Conservation (phyloP, 2,888 invertebrate genomes). For the Buathra laborator region DNA sequence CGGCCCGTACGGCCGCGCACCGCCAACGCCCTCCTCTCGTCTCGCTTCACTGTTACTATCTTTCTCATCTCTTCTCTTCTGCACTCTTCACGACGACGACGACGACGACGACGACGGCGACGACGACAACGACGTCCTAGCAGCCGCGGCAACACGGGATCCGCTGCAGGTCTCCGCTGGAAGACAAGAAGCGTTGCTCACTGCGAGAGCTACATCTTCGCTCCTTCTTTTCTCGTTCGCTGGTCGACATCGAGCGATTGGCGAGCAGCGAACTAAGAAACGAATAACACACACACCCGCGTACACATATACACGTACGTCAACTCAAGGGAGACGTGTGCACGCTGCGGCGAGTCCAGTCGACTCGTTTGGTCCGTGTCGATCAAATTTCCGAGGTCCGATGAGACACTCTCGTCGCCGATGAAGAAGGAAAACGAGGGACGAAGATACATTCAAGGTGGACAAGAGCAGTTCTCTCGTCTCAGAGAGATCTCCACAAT, state of each 20-base stretch:
- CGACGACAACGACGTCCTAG: constrained; percentile 4
- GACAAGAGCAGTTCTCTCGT: constrained; percentile 73
- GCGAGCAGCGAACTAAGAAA: constrained; percentile 42
- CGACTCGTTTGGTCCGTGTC: constrained; percentile 84
- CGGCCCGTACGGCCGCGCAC: constrained; percentile 76
- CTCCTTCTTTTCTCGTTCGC: constrained; percentile 31
- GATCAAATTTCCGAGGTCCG: constrained; percentile 83
- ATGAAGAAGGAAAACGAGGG: constrained; percentile 42
- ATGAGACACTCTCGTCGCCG: constrained; percentile 5
- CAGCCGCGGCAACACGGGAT: background rate
- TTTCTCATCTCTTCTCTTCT: constrained; percentile 46
- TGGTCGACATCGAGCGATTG: constrained; percentile 28
- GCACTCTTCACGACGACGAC: constrained; percentile 56
- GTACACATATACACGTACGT: constrained; percentile 32
- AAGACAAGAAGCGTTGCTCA: constrained; percentile 49
- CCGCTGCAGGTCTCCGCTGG: constrained; percentile 27
- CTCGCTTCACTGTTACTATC: constrained; percentile 56
- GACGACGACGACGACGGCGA: constrained; percentile 47
- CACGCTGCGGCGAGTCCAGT: constrained; percentile 72
- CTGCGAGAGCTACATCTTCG: constrained; percentile 29
- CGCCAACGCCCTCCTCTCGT: constrained; percentile 68
- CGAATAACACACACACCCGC: background rate
- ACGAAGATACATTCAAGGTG: constrained; percentile 80
- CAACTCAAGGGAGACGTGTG: constrained; percentile 56
- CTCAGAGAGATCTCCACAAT: constrained; percentile 50